phyloP scores from a whole-genome alignment of 2,113 vertebrate species.

The Cyrtonyx montezumae region DNA sequence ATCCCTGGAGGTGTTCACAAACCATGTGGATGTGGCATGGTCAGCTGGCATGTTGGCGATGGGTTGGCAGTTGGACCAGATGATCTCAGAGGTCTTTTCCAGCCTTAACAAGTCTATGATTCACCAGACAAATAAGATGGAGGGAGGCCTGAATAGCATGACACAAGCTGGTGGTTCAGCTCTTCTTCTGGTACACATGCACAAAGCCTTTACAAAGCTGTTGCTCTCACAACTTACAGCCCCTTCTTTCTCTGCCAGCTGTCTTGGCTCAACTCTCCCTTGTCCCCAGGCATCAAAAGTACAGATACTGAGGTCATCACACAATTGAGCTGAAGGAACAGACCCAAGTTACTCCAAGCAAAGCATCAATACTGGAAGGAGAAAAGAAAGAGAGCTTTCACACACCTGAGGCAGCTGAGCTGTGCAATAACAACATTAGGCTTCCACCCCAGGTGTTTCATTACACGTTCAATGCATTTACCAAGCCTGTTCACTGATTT shows the following conservation, averaged over 20 bases:
- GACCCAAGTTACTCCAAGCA: neutral
- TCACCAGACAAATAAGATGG: too few relatives aligned
- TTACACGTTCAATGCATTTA: neutral
- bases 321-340: neutral
- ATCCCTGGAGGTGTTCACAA: too few relatives aligned
- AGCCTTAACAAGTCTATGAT: too few relatives aligned
- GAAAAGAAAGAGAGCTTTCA: neutral
- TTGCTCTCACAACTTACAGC: neutral
- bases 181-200: accelerated
- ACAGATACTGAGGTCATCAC: neutral
- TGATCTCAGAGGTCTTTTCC: too few relatives aligned
- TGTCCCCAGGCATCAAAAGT: neutral
- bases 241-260: neutral
- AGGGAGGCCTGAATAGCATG: neutral
- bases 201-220: neutral
- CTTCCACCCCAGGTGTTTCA: neutral
- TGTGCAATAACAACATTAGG: neutral
- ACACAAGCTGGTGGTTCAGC: neutral
- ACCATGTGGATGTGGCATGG: too few relatives aligned
- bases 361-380: neutral
- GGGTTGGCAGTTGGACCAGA: too few relatives aligned
- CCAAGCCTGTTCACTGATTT: neutral
- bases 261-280: neutral
- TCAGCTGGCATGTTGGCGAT: too few relatives aligned
- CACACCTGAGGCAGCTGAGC: too few relatives aligned